phyloP scores from a whole-genome alignment of 2,888 invertebrate species.

The Marasmarcha lunaedactyla region DNA sequence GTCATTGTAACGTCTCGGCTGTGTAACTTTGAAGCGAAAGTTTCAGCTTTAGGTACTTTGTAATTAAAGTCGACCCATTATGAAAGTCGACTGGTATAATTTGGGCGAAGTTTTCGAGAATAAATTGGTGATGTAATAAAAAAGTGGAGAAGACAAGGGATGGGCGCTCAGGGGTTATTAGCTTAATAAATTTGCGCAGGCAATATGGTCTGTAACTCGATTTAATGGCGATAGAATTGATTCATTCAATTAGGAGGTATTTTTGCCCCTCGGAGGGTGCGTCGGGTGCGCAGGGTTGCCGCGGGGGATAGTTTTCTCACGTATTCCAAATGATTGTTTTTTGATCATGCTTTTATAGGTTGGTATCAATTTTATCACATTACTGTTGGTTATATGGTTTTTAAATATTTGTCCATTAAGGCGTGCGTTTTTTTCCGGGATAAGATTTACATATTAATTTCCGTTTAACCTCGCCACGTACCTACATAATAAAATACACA shows the following conservation, averaged over 20 bases:
- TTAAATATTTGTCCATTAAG: too few species aligned
- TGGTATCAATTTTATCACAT: too few species aligned
- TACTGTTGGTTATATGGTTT: too few species aligned
- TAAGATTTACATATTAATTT: too few species aligned
- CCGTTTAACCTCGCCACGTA: too few species aligned
- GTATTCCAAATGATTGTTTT: slow-evolving; percentile 40
- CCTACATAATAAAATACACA: too few species aligned
- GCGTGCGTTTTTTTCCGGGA: too few species aligned
- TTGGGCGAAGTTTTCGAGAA: neutral
- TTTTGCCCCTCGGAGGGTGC: slow-evolving; percentile 61
- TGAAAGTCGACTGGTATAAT: too few species aligned
- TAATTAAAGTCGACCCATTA: neutral
- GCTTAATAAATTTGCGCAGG: slow-evolving; percentile 68
- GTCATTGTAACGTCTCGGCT: slow-evolving; percentile 22
- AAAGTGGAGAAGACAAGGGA: slow-evolving; percentile 10
- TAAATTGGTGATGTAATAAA: neutral
- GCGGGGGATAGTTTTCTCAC: slow-evolving; percentile 58
- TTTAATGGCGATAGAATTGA: slow-evolving; percentile 70
- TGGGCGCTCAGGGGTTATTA: slow-evolving; percentile 58
- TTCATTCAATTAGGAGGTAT: slow-evolving; percentile 70
- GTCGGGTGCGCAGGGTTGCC: slow-evolving; percentile 23
- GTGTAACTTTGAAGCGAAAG: slow-evolving; percentile 14
- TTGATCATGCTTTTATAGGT: slow-evolving; percentile 28
- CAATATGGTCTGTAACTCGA: slow-evolving; percentile 70
- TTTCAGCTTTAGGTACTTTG: slow-evolving; percentile 8